A percentile compares a stretch with the other conserved stretches of the same genome.
phyloP scores from a whole-genome alignment of 2,888 invertebrate genomes.

The Pristionchus fissidentatus region DNA sequence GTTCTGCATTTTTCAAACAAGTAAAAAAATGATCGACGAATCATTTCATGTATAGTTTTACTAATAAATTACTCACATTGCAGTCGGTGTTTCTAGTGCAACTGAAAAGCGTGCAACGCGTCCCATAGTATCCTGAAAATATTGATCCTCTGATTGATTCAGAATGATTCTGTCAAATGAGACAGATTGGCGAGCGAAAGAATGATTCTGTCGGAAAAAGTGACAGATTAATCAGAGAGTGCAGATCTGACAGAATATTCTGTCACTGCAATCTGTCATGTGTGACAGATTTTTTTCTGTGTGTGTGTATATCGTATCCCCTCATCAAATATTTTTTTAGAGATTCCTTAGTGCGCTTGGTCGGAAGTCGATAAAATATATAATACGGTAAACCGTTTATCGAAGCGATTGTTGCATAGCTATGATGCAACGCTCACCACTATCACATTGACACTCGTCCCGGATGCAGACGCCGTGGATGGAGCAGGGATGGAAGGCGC shows the following conservation, averaged over 20 bases:
- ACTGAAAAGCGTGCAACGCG: background rate
- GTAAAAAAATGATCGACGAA: background rate
- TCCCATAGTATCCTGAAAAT: background rate
- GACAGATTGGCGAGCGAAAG: no score
- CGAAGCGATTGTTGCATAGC: background rate
- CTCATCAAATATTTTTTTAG: no score
- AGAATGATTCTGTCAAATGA: no score
- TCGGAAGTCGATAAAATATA: no score
- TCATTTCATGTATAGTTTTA: background rate
- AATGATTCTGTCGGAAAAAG: no score
- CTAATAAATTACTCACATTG: background rate
- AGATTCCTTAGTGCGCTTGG: no score
- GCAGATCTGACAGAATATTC: no score
- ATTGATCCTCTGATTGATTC: no score
- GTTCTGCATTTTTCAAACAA: background rate
- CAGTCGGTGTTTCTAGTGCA: background rate
- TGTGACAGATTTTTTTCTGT: background rate
- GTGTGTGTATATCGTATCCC: background rate
- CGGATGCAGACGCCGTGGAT: background rate
- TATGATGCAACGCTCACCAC: background rate
- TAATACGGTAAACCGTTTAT: no score
- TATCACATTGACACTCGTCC: background rate
- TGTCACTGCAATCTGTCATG: no score
- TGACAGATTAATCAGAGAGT: no score
- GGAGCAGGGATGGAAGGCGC: background rate